A percentile compares a stretch with the other conserved stretches of the same genome.
Conservation (phyloP, 2,113 vertebrate species). For the Diphyllodes magnificus region DNA sequence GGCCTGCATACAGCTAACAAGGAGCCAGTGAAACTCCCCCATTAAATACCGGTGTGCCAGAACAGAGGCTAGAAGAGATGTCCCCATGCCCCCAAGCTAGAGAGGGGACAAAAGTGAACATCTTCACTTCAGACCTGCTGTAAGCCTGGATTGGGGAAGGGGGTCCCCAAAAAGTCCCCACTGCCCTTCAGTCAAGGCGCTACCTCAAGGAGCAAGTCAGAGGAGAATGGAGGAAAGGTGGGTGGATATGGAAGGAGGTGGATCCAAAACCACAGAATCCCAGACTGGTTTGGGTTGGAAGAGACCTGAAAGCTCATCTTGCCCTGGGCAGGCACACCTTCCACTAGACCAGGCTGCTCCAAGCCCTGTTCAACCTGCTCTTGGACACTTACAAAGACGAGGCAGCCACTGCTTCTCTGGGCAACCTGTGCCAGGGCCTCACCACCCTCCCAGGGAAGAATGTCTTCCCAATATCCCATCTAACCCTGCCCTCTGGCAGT, state of each 20-base stretch:
- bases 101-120: neutral
- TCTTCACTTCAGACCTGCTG: neutral
- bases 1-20: rapidly evolving
- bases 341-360: neutral
- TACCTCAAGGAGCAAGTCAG: neutral
- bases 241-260: neutral
- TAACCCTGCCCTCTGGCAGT: neutral
- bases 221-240: neutral
- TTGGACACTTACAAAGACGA: neutral
- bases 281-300: neutral
- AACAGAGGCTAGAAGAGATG: neutral
- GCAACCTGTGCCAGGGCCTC: neutral
- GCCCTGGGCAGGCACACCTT: neutral
- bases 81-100: neutral
- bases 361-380: neutral
- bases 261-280: neutral
- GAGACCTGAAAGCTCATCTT: neutral
- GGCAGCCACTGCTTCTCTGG: neutral
- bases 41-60: neutral
- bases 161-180: neutral
- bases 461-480: neutral
- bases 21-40: neutral
- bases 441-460: neutral
- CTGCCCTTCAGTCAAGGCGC: neutral
- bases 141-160: rapidly evolving